Evolutionary conservation across 2,888 invertebrate genomes (phyloP), one percentile per base, ranked within the genome.

Genomic region (Zaprionus bogoriensis): DNA sequence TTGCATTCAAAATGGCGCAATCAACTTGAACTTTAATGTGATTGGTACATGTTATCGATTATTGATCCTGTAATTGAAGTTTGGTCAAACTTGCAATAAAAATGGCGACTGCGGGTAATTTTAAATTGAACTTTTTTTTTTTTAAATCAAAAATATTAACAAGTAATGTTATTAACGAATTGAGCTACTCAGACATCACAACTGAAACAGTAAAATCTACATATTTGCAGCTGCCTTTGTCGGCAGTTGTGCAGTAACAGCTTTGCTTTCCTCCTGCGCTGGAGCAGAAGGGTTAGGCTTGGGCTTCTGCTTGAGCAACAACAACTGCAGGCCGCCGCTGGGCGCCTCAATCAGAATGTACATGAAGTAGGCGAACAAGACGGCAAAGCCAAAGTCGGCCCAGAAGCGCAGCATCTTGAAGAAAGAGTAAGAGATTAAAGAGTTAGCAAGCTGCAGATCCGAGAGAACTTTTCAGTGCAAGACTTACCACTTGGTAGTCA

Each of bases 301-400:
- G 58, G 46, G 51, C 17, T 14, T 60, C 20, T 74, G 42, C 30
- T 39, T 67, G 51, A 66, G 45, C 55, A 48, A 52, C 39, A 68
- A 50, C 61, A 39, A 70, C 73, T 58, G 53, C 4, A 77, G 9
- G 0, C 59, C 63, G 0, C 54, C 66, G 9, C 66, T 53, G 0
- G 77, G 76, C 0, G 57, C 72, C 54, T 77, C 77, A 0, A 77
- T 23, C 10, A 66, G 14, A 1, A 66, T 23, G 10, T 50, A 68
- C 45, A 75, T 52, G 0, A 42, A 9, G 17, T 67, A 79, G 19
- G 76, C 27, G 45, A 75, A n/a, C 14, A 57, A 41, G 3, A 88
- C 0, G 1, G 89, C 82, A 4, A 88, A 73, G n/a, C 86, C 87
- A 42, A 89, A 89, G 54, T 84, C 73, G 17, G 75, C 57, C 89